Evolutionary conservation across 2,113 vertebrate genomes (phyloP).

Genomic region (Furnarius figulus): DNA sequence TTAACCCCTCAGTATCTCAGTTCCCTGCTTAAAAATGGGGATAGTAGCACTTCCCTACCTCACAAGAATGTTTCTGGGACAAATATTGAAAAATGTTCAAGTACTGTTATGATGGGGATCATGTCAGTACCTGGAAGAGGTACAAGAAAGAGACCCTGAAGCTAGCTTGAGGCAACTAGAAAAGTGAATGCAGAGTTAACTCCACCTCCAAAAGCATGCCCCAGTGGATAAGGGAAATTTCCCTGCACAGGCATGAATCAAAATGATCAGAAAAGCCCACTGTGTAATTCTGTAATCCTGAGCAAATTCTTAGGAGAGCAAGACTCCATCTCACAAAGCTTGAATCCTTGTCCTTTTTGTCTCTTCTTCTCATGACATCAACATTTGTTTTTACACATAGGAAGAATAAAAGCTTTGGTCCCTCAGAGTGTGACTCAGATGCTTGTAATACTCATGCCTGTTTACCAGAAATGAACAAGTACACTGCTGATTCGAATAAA

Average conservation of each 20-base stretch:
- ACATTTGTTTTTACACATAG: not conserved
- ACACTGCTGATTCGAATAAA: slow-evolving; percentile 13
- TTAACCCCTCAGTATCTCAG: not conserved
- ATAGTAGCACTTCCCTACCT: not conserved
- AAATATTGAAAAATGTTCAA: not conserved
- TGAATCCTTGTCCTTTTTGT: not conserved
- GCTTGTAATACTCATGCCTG: not conserved
- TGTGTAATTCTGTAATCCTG: not conserved
- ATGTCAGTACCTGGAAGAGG: not conserved
- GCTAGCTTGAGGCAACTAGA: not conserved
- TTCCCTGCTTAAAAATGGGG: not conserved
- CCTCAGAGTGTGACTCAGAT: not conserved
- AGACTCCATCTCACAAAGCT: not conserved
- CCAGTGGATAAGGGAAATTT: not conserved
- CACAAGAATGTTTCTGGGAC: not conserved
- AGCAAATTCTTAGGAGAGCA: not conserved
- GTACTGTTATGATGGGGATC: not conserved
- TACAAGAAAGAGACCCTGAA: not conserved
- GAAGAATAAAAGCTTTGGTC: not conserved
- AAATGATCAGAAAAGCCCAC: not conserved
- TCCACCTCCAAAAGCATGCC: not conserved
- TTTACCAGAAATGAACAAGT: not conserved
- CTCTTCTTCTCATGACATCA: not conserved
- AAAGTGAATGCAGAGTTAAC: not conserved
- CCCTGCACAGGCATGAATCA: not conserved